These are phyloP conservation scores for Jaculus jaculus DNA, from an alignment of 2,113 vertebrate species.

Conservation along the genomic window DNA sequence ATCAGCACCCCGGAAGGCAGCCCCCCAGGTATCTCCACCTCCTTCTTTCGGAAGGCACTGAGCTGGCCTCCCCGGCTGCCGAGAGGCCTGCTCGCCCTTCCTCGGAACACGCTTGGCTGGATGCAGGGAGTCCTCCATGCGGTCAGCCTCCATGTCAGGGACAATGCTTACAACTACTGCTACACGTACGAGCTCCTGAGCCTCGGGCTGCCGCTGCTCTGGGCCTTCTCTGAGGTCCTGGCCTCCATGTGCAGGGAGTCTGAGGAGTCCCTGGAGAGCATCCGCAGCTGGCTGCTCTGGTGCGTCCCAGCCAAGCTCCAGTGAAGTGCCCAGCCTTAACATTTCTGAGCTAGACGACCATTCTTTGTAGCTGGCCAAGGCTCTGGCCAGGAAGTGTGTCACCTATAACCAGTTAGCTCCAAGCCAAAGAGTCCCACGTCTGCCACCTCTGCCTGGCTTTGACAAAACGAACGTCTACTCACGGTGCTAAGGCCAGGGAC, in stretches of 20 bases:
- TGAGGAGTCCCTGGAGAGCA: conserved; percentile 84
- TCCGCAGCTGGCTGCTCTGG: conserved; percentile 88
- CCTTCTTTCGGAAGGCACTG: conserved; percentile 89
- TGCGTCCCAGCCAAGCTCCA: conserved; percentile 82
- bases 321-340: conserved; percentile 75
- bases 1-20: conserved; percentile 83
- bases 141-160: conserved; percentile 89
- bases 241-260: conserved; percentile 91
- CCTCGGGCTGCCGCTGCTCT: conserved; percentile 93
- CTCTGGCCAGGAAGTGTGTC: background rate
- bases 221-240: conserved; percentile 91
- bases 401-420: background rate
- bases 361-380: background rate
- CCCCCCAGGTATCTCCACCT: conserved; percentile 95
- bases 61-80: conserved; percentile 91
- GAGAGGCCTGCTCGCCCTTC: conserved; percentile 88
- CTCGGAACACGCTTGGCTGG: conserved; percentile 87
- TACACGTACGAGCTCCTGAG: conserved; percentile 95
- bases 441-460: background rate
- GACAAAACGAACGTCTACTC: conserved; percentile 68
- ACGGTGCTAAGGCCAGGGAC: conserved; percentile 66
- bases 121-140: conserved; percentile 86
- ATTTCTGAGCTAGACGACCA: conserved; percentile 72
- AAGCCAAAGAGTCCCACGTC: conserved; percentile 47
- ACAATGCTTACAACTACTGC: conserved; percentile 92